Percentiles rank a stretch among this genome's conserved stretches.
These are phyloP conservation scores for Enteromius viviparus DNA, from an alignment of 2,797 vertebrate genomes.

Conservation along the genomic window DNA sequence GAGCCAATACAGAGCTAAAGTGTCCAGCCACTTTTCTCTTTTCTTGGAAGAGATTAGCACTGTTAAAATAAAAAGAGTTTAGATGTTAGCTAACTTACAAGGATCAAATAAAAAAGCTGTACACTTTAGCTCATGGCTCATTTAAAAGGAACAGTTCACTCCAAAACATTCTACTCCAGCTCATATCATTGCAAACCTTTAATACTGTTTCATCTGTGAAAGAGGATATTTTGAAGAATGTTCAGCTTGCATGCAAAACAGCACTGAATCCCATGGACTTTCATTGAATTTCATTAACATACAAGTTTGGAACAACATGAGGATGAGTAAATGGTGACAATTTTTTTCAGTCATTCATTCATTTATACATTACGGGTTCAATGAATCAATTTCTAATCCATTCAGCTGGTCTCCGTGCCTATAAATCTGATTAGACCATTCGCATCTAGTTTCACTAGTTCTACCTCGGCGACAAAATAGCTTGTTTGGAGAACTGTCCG, in stretches of 20 bases:
- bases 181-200: background rate
- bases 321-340: background rate
- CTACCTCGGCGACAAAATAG: too few relatives aligned
- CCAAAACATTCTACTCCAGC: background rate
- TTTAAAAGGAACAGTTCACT: constrained; percentile 52
- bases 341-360: background rate
- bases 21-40: background rate
- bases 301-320: background rate
- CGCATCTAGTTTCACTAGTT: too few relatives aligned
- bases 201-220: background rate
- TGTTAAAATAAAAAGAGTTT: constrained; percentile 15
- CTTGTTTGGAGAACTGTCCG: too few relatives aligned
- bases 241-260: background rate
- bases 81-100: constrained; percentile 53
- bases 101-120: constrained; percentile 57
- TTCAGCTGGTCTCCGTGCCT: too few relatives aligned
- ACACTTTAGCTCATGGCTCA: constrained; percentile 60
- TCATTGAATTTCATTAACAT: background rate
- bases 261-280: background rate
- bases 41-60: constrained; percentile 20
- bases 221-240: background rate
- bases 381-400: too few relatives aligned
- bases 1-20: constrained; percentile 42
- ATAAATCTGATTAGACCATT: too few relatives aligned
- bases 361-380: too few relatives aligned